Evolutionary conservation across 2,113 vertebrate species (phyloP).

Genomic region (Ivindomyrus marchei): DNA sequence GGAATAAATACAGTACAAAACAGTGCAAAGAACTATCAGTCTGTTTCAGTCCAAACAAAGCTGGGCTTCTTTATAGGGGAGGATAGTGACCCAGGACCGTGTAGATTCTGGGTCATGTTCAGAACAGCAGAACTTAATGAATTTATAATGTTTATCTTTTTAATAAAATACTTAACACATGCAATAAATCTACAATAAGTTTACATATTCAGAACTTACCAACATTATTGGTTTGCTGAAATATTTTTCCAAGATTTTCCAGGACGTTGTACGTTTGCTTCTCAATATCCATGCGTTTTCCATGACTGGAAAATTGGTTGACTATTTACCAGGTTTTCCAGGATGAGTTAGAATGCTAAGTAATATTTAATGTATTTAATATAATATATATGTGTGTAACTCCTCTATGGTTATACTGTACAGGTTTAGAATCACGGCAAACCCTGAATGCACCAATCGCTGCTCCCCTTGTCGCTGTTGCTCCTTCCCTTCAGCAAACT

Average conservation of each 20-base stretch:
- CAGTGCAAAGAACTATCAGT: neutral
- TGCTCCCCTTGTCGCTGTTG: neutral
- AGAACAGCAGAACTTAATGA: neutral
- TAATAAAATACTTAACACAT: neutral
- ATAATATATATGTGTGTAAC: neutral
- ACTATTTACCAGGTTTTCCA: too few species aligned
- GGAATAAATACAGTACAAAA: neutral
- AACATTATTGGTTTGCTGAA: too few species aligned
- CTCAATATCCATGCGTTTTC: too few species aligned
- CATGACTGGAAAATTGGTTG: too few species aligned
- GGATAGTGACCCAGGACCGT: neutral
- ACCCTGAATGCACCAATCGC: neutral
- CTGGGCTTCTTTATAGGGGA: neutral
- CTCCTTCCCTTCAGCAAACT: constrained; percentile 72
- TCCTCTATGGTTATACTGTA: neutral
- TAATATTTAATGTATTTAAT: neutral
- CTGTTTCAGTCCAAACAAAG: neutral
- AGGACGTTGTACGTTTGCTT: too few species aligned
- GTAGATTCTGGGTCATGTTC: neutral
- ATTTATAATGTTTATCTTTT: neutral
- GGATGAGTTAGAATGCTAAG: too few species aligned
- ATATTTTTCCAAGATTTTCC: too few species aligned
- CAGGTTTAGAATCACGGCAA: neutral
- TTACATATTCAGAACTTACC: too few species aligned
- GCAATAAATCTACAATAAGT: too few species aligned